Base-by-base conservation (phyloP, 2,888 invertebrate genomes). In the Nebria brevicollis region DNA sequence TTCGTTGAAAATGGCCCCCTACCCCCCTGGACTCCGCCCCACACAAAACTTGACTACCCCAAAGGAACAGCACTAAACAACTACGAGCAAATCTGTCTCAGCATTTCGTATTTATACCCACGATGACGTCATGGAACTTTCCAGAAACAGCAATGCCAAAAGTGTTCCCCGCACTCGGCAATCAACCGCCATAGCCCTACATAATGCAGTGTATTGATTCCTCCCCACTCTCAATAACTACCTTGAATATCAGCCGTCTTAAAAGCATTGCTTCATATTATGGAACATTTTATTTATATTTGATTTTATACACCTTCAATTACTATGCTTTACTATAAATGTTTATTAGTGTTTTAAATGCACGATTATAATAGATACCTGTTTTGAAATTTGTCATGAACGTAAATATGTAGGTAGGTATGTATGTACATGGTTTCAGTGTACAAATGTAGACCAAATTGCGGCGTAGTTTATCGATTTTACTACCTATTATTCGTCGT, bases 71-170 rank as follows among this genome's bases (percentile, higher is more conserved):
- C 81, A 81, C 81, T 72, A 81, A 81, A 81, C 81, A 81, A 81
- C 81, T 81, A 81, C 81, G 73, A 20, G 25, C 64, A 20, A 20
- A 20, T 20, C 20, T 26, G 34, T 11, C 25, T 11, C 25, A 66
- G 11, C 68, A 2, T 20, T 54, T n/a, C 6, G 65, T 77, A 77
- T 81, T 81, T 81, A 81, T 81, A 81, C 77, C 26, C 20, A 25
- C 8, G 20, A 20, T 77, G 77, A 72, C 81, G 81, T 73, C 76
- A 81, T 73, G 81, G 81, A 81, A 81, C 11, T 76, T 81, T 81
- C 81, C 81, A 81, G 81, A 81, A 81, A 54, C 10, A 42, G 54
- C 72, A 26, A n/a, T 42, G 54, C 75, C 43, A 20, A 75, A 64
- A n/a, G 25, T 64, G 15, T 15, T n/a, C 81, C 77, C 66, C 66